Conservation (phyloP, 2,888 invertebrate genomes). For the Patella depressa region DNA sequence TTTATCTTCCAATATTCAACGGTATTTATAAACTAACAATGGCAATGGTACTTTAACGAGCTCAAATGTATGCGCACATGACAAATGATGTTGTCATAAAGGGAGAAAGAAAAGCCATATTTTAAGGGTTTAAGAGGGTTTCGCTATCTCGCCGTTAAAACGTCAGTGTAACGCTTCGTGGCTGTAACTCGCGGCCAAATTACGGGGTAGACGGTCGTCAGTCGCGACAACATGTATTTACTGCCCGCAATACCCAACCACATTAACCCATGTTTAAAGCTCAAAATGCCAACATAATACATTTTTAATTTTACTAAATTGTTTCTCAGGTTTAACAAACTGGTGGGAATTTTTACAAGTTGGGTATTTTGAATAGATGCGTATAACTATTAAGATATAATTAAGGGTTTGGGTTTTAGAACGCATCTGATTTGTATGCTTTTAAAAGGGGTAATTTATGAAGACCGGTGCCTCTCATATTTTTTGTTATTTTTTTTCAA, state of each 20-base stretch:
- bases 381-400: no score
- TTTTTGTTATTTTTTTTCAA: no score
- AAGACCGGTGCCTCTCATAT: no score
- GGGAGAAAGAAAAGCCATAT: constrained; percentile 1
- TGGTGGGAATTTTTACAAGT: no score
- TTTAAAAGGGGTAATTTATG: no score
- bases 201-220: background rate
- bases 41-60: background rate
- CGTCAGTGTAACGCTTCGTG: constrained; percentile 5
- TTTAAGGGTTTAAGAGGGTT: constrained; percentile 11
- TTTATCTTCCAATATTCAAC: background rate
- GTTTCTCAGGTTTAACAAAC: no score
- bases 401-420: no score
- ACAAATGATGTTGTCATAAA: constrained; percentile 10
- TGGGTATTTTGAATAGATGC: no score
- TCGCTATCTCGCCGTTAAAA: background rate
- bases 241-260: background rate
- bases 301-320: no score
- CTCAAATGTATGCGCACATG: background rate
- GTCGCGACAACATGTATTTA: constrained; percentile 11
- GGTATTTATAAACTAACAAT: background rate
- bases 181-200: background rate
- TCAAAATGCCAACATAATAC: no score
- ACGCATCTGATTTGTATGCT: no score
- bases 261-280: background rate